Base-by-base conservation (phyloP, 2,888 invertebrate genomes). In the Ochropacha duplaris region DNA sequence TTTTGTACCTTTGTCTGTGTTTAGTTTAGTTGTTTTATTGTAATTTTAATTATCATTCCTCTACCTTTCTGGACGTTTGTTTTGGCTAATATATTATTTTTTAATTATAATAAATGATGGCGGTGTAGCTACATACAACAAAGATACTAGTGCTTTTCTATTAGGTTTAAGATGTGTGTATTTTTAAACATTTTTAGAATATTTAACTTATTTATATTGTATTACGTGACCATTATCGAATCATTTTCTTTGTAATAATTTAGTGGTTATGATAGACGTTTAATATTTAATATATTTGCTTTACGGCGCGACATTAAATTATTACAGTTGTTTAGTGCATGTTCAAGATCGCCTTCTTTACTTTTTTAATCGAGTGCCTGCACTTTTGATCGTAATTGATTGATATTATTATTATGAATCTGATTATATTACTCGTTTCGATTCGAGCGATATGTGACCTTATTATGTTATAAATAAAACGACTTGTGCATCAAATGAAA, bases 121-220 rank as follows among this genome's bases (percentile, higher is more conserved):
- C 79, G 76, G 60, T 66, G 54, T 64, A 64, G 74, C 72, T 64
- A 64, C 72, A 66, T 73, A 79, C 76, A 75, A 82, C 82, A 83
- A 81, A 86, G 79, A 81, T 81, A 83, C 82, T 89, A 88, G 87
- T 90, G 92, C 87, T 91, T 92, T 92, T 92, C 83, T 86, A 88
- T 90, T 92, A 92, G 91, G 88, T 91, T n/a, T 92, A 91, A 84
- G 91, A 82, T 73, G 92, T 91, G 92, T 92, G 92, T 92, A 92
- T 90, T 92, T 92, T 92, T 90, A 92, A 44, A 92, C 86, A 16
- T 84, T 92, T 90, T 91, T 92, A 92, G 92, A 91, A 87, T 92
- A 91, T 92, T 92, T 91, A 92, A 92, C 92, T 92, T 92, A 92
- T 92, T 92, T 92, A 88, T 89, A 90, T 90, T 88, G 88, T 90